Base-by-base conservation (phyloP, 1,140 invertebrate genomes). In the Sitobion miscanthi region DNA sequence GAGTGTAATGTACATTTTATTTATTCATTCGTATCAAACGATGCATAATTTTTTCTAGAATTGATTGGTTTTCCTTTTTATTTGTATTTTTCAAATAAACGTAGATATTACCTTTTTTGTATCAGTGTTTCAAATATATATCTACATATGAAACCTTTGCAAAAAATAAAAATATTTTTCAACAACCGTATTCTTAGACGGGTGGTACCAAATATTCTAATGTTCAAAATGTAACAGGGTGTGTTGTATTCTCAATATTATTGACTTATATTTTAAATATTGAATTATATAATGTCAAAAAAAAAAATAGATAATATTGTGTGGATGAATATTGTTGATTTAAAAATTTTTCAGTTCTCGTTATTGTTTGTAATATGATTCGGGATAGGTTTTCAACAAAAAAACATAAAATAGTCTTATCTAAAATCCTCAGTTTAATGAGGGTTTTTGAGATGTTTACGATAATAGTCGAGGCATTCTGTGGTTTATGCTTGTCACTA, bases 381-480 rank as follows among this genome's bases (percentile, higher is more conserved):
- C n/a, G n/a, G 62, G 14, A 35, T 77, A 77, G 4, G 38, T 86
- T 86, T 85, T 17, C 42, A 30, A 62, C 38, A 69, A 69, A 91
- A 77, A 77, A 49, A 38, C 4, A 49, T 62, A 47, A 30, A 91
- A 77, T 49, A 77, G 42, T 91, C 49, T 82, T 91, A 91, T 91
- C 30, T 77, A n/a, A 77, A 82, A 62, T 69, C 57, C 17, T 77
- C 17, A 25, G 90, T 82, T 91, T 77, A 91, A 91, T 91, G 90
- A 91, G 45, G 25, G 90, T 82, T 77, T 57, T 47, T n/a, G 62
- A 82, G 62, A 91, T 91, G 42, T 91, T 91, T 91, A 91, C 54
- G 62, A 91, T 91, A 91, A 77, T 69, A 91, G 90, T 35, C 57
- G 42, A 77, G n/a, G 42, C 25, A 42, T 42, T 77, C 30, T 1